Evolutionary conservation across 2,113 vertebrate species (phyloP), one percentile per base, ranked within the genome.

Genomic region (Glareola pratincola): DNA sequence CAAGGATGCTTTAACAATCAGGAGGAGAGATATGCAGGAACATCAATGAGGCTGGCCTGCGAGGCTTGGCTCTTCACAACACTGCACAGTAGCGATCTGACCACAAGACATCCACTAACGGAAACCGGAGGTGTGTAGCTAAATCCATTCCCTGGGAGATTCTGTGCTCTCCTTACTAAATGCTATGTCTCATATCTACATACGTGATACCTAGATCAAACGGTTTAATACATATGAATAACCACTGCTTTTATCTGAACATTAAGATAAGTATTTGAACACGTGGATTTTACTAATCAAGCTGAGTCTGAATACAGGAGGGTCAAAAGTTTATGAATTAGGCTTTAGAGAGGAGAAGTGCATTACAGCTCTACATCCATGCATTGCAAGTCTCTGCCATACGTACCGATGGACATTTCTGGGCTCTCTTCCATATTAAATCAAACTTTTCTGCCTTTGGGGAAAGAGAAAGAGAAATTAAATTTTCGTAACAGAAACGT

Each of bases 391-490:
- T 29, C 62, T 64, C 62, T 43, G 79, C 72, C 24, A 59, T 78
- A 97, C 98, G 76, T 97, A 99, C 99, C 95, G 97, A 98, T 6
- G 99, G 99, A 93, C 99, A 99, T 12, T 97, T 94, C 96, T 98
- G 90, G 50, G 99, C 98, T 90, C 99, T 98, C 88, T 71, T 98
- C 97, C 97, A 96, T 19, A 99, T 99, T 88, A 98, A 32, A 78
- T 99, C 98, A 97, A 99, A 99, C 20, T 98, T 98, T 73, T 98
- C 97, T 9, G 98, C 97, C 99, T 99, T 90, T 74, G 67, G 97
- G 93, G 36, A 95, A 85, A 71, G 93, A 96, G 56, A 68, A 92
- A 92, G 20, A 97, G 91, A 91, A 96, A 92, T 60, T 94, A 17
- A 94, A 2, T 90, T 56, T 85, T 37, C 14, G 0, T n/a, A 85